A percentile compares a stretch with the other conserved stretches of the same genome.
Evolutionary conservation across 2,797 vertebrate species (phyloP).

Genomic region (Cryptoprocta ferox): DNA sequence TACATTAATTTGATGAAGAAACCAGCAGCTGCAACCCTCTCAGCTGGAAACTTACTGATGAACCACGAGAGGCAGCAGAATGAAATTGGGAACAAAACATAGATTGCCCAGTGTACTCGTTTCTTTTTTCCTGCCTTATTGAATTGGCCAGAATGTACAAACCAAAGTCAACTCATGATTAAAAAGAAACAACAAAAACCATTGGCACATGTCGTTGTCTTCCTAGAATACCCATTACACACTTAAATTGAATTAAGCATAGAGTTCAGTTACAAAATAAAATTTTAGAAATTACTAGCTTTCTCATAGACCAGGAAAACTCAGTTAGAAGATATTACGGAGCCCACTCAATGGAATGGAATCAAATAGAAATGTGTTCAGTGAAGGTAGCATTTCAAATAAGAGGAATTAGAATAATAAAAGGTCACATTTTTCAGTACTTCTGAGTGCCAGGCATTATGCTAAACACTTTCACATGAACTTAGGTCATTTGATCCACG

Average conservation of each 20-base stretch:
- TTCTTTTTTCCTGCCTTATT: constrained; percentile 64
- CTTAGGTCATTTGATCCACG: not conserved
- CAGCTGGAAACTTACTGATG: not conserved
- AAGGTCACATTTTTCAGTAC: not conserved
- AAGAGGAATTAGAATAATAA: not conserved
- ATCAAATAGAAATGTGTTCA: not conserved
- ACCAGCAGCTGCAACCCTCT: not conserved
- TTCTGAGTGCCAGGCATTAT: not conserved
- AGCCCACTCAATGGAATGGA: not conserved
- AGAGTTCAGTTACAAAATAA: constrained; percentile 60
- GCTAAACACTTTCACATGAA: not conserved
- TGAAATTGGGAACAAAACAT: not conserved
- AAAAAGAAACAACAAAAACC: constrained; percentile 23
- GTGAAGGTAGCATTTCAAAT: constrained; percentile 26
- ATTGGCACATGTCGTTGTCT: constrained; percentile 41
- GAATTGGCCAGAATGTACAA: constrained; percentile 54
- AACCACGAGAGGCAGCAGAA: not conserved
- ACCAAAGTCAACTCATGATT: constrained; percentile 25
- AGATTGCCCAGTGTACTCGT: not conserved
- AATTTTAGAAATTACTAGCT: constrained; percentile 15
- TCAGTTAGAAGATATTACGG: not conserved
- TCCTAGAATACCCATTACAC: constrained; percentile 23
- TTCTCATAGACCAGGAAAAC: not conserved
- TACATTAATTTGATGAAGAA: not conserved
- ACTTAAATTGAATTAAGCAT: constrained; percentile 42